phyloP scores from a whole-genome alignment of 2,888 invertebrate genomes.

The Agrochola litura region DNA sequence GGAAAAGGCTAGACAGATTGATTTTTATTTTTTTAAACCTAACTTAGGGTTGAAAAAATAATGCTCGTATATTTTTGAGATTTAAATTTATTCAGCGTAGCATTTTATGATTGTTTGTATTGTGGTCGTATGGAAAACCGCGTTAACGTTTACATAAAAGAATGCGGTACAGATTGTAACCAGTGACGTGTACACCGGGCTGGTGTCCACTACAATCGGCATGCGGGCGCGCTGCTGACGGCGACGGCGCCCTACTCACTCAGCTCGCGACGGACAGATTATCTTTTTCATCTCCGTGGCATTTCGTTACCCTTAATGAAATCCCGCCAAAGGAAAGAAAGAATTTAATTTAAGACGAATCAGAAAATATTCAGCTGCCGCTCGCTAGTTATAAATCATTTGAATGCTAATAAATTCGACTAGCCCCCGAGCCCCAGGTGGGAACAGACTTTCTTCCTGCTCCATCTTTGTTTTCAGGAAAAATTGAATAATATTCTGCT shows the following conservation, averaged over 20 bases:
- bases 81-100: slow-evolving; percentile 13
- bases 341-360: slow-evolving; percentile 90
- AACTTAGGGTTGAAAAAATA: slow-evolving; percentile 23
- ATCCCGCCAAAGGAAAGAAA: slow-evolving; percentile 90
- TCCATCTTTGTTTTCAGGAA: slow-evolving; percentile 87
- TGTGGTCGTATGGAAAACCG: neutral
- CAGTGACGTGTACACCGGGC: slow-evolving; percentile 1
- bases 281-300: slow-evolving; percentile 87
- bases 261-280: slow-evolving; percentile 74
- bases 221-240: slow-evolving; percentile 48
- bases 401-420: slow-evolving; percentile 91
- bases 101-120: slow-evolving; percentile 20
- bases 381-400: slow-evolving; percentile 90
- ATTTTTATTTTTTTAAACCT: too few relatives aligned
- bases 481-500: slow-evolving; percentile 88
- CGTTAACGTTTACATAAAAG: slow-evolving; percentile 11
- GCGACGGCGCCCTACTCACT: slow-evolving; percentile 37
- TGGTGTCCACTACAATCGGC: slow-evolving; percentile 32
- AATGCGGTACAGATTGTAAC: slow-evolving; percentile 11
- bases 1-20: too few relatives aligned
- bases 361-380: slow-evolving; percentile 90
- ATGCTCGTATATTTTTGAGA: slow-evolving; percentile 4
- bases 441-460: slow-evolving; percentile 86
- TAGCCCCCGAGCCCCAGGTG: slow-evolving; percentile 86
- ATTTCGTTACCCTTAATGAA: slow-evolving; percentile 89